Evolutionary conservation across 30 jellyfish, hydroid and myxozoan genomes (phyloP).

Genomic region (Aurelia sp.): DNA sequence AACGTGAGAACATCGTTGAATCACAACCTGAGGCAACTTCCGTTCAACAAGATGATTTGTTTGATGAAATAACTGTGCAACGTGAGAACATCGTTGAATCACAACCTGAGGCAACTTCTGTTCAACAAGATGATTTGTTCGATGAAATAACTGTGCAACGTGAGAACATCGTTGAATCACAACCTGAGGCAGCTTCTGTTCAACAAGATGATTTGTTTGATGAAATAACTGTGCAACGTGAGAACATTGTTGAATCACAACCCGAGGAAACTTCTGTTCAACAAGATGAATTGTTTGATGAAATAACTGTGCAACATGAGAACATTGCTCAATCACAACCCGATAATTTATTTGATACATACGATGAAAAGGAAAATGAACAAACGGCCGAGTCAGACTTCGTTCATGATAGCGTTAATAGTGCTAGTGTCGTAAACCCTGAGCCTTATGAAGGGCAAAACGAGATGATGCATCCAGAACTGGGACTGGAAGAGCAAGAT

Average conservation of each 20-base stretch:
- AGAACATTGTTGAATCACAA: too few species aligned
- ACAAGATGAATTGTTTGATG: not conserved
- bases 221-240: not conserved
- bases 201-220: not conserved
- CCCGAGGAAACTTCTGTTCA: too few species aligned
- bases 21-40: too few species aligned
- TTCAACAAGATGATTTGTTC: not conserved
- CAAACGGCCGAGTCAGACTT: too few species aligned
- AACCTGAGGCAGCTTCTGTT: too few species aligned
- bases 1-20: too few species aligned
- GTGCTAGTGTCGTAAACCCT: not conserved
- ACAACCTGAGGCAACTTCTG: too few species aligned
- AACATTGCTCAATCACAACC: too few species aligned
- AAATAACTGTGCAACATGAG: not conserved
- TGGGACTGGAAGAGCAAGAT: constrained; percentile 11
- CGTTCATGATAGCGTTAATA: not conserved
- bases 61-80: not conserved
- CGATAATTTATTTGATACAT: too few species aligned
- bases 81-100: too few species aligned
- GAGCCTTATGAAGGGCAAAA: constrained; percentile 1
- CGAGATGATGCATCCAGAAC: constrained; percentile 10
- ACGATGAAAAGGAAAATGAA: too few species aligned
- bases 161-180: too few species aligned
- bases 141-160: not conserved
- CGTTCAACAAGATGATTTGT: not conserved